These are phyloP conservation scores for Petrocephalus schoutedeni DNA, from an alignment of 2,797 vertebrate genomes.

Conservation along the genomic window DNA sequence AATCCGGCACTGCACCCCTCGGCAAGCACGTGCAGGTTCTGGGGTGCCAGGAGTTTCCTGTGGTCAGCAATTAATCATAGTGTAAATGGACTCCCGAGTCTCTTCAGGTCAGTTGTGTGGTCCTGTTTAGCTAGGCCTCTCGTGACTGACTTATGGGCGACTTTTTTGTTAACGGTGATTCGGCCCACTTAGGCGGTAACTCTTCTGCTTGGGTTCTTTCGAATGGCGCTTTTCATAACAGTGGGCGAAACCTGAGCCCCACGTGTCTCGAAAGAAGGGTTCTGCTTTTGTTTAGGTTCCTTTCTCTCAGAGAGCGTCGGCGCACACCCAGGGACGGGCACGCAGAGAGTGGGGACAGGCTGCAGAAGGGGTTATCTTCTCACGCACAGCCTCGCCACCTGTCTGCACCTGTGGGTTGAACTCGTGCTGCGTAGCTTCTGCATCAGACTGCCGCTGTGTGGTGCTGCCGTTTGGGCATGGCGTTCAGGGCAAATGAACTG, in stretches of 20 bases:
- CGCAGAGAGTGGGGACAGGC: not conserved
- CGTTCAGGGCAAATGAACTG: slow-evolving; percentile 19
- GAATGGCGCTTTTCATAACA: not conserved
- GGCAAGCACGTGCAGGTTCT: not conserved
- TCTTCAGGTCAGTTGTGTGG: slow-evolving; percentile 15
- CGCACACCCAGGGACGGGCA: too few relatives aligned
- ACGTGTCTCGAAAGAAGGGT: not conserved
- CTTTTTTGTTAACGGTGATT: not conserved
- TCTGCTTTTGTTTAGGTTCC: slow-evolving; percentile 13
- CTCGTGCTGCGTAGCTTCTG: not conserved
- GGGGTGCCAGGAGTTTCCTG: not conserved
- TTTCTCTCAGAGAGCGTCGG: not conserved
- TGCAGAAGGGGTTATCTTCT: not conserved
- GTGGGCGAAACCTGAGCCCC: slow-evolving; percentile 20
- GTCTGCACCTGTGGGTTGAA: not conserved
- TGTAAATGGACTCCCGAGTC: slow-evolving; percentile 13
- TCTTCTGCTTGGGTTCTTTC: slow-evolving; percentile 17
- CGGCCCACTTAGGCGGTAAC: not conserved
- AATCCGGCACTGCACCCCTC: not conserved
- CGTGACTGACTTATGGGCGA: not conserved
- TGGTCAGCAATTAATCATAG: slow-evolving; percentile 28
- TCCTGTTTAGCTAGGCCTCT: slow-evolving; percentile 11
- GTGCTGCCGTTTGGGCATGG: not conserved
- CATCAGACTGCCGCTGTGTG: not conserved
- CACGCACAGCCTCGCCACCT: not conserved